Percentiles rank a stretch among this genome's conserved stretches.
Evolutionary conservation across 2,888 invertebrate species (phyloP).

Genomic region (Pristionchus entomophagus): DNA sequence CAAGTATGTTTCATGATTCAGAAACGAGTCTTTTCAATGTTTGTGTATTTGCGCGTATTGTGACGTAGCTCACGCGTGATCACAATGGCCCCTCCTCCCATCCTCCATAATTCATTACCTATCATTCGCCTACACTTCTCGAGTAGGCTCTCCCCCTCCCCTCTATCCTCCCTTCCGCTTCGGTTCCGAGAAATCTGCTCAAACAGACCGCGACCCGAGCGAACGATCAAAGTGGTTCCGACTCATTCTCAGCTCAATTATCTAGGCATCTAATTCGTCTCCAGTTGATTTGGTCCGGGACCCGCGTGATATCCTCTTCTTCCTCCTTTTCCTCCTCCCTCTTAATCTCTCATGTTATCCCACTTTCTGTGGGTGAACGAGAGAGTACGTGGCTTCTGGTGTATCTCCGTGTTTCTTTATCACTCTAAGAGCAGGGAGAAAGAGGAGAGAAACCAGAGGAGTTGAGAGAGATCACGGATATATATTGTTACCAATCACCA

Average conservation of each 20-base stretch:
- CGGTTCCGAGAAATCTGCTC: constrained; percentile 34
- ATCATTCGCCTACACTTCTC: constrained; percentile 23
- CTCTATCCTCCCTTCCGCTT: neutral
- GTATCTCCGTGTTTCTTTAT: constrained; percentile 33
- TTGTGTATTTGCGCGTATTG: too few species aligned
- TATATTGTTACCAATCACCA: constrained; percentile 24
- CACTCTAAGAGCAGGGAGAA: neutral
- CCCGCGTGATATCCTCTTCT: constrained; percentile 22
- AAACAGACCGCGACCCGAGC: constrained; percentile 2
- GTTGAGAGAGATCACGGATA: constrained; percentile 18
- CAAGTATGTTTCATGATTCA: too few species aligned
- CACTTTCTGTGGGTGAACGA: neutral
- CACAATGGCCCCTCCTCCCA: too few species aligned
- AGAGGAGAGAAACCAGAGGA: neutral
- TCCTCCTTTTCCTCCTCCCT: neutral
- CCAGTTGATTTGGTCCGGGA: neutral
- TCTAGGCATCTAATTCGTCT: neutral
- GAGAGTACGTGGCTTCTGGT: constrained; percentile 13
- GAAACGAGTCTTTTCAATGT: too few species aligned
- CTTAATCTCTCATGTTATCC: neutral
- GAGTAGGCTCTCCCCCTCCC: neutral
- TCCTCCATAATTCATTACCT: constrained; percentile 13
- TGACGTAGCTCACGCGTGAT: too few species aligned
- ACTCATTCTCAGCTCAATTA: constrained; percentile 34
- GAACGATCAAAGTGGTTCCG: constrained; percentile 2